Evolutionary conservation across 2,113 vertebrate genomes (phyloP), one percentile per base, ranked within the genome.

Genomic region (Phoxinus phoxinus): DNA sequence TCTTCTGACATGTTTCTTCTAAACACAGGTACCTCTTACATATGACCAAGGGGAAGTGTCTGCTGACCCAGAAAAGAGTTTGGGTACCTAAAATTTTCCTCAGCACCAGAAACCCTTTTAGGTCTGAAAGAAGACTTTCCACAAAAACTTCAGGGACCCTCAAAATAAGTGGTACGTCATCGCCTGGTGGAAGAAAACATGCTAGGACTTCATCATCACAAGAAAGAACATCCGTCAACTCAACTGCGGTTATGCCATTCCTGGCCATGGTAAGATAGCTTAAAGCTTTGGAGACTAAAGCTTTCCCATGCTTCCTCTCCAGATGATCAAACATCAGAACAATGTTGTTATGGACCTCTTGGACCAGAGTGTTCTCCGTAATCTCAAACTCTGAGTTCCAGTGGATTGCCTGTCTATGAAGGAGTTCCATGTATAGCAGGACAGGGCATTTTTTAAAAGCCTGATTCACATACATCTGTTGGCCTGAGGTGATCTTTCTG

Each of bases 401-500:
- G 48, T 19, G 65, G 44, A 79, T 76, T 27, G 91, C 75, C 73
- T 91, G 83, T 69, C 83, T 90, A 10, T 92, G 93, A 90, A 95
- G 84, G 88, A 96, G 86, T 46, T 91, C 93, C 89, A 95, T 73
- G 86, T 94, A 95, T 80, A 96, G 90, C 1, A 91, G 81, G 15
- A 95, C 90, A 75, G 91, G 8, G 35, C 94, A 95, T 67, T 91
- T 89, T 67, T 82, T 90, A 61, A 96, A 87, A 9, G 94, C 94
- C 87, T 89, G 87, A 89, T 95, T 96, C 23, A 95, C 92, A 86
- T 94, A 91, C 15, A 89, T 86, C 87, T 95, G 95, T 78, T 96
- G 95, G 51, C 95, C 95, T 1, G 95, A 96, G 0, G 95, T 96
- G 63, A 96, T 93, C 84, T 79, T 94, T 89, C 95, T 93, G 30